Evolutionary conservation across 2,797 vertebrate genomes (phyloP), one percentile per base, ranked within the genome.

Genomic region (Clarias pachynema): DNA sequence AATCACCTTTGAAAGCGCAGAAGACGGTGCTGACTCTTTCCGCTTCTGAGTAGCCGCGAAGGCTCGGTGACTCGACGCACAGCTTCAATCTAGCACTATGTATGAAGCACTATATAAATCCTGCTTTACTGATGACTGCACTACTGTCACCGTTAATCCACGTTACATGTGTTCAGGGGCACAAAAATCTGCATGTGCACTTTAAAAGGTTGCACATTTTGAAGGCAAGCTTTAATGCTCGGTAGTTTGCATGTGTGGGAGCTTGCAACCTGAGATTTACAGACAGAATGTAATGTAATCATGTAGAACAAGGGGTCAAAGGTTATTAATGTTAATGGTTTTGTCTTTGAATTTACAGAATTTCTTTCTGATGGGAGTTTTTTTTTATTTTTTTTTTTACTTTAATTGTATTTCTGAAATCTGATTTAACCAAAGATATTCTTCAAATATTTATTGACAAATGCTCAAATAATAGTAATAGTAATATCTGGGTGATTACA

Each of bases 11-110:
- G 95, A 95, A 90, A 92, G 87, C 92, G 78, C 93, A 22, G 94
- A 95, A 89, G 94, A 95, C 91, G 85, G 88, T 89, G 87, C 87
- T 93, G 93, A 91, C 92, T 91, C 90, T 93, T 93, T 95, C 93
- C 91, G 93, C 91, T 94, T 95, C 92, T 96, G 93, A 96, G 68
- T 95, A 93, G 93, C 34, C 63, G 10, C 20, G 83, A 85, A 62
- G 34, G 10, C 65, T 79, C 34, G 34, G 15, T 16, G 29, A 79
- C 57, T 49, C 5, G 22, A 81, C 29, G 80, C 66, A 40, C 73
- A 79, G 68, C 78, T 74, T 78, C 68, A 53, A 26, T 68, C 72
- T 60, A 24, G 81, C 40, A 65, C 68, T 24, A 9, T 83, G 63
- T 74, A 9, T 31, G 57, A 57, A 56, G 68, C 40, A 40, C 57